These are phyloP conservation scores for Gavialis gangeticus DNA, from an alignment of 2,113 vertebrate species.

Conservation along the genomic window DNA sequence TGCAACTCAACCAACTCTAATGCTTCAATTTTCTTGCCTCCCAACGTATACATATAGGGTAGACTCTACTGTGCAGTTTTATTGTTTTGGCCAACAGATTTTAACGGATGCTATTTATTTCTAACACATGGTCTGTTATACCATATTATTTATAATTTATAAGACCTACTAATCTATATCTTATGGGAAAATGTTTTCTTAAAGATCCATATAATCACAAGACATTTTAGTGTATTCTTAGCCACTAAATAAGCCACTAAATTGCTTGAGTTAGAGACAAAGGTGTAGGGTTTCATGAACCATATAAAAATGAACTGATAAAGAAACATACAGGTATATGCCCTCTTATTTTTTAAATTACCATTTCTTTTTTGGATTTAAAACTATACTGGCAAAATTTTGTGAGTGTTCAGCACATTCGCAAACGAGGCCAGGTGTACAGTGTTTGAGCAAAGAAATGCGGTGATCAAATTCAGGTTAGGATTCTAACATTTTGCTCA, in stretches of 20 bases:
- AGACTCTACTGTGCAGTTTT: neutral
- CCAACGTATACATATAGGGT: neutral
- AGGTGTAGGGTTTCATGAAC: neutral
- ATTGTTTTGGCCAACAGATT: neutral
- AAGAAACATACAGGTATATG: neutral
- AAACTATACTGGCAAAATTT: neutral
- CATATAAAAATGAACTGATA: neutral
- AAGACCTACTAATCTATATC: neutral
- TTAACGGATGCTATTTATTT: neutral
- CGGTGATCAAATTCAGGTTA: accelerated
- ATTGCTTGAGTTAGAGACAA: too few species aligned
- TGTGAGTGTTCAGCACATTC: neutral
- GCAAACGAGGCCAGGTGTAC: accelerated
- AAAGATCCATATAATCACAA: neutral
- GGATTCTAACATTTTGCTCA: neutral
- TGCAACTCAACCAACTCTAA: neutral
- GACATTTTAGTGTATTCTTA: neutral
- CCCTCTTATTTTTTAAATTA: neutral
- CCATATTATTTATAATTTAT: neutral
- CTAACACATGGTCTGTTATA: neutral
- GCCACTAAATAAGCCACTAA: neutral
- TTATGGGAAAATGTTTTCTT: neutral
- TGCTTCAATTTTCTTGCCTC: neutral
- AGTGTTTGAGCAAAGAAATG: neutral
- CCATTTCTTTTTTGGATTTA: neutral